Evolutionary conservation across 92 coral and sea anemone genomes (phyloP), one percentile per base, ranked within the genome.

Genomic region (Porites rus): DNA sequence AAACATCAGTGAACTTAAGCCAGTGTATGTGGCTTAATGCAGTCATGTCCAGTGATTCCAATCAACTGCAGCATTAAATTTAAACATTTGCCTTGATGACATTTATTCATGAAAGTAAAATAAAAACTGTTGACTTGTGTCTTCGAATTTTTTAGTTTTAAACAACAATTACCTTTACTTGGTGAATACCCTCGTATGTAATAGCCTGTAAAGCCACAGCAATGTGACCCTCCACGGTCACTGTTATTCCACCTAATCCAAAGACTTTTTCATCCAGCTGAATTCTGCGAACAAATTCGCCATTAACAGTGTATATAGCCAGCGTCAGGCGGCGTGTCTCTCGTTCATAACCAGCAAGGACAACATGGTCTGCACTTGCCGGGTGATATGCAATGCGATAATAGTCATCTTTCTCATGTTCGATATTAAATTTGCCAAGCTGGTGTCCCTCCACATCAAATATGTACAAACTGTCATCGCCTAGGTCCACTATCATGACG

Each of bases 281-380:
- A 56, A 56, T 56, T 14, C 61, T 56, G 11, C 61, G 61, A 10
- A 56, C 61, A 10, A 56, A 56, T 14, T 56, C 61, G 8, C 61
- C 61, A 56, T 14, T 56, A 14, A 14, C 16, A 14, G 61, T 11
- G 61, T 10, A 56, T 56, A 56, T 56, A 10, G 61, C 61, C 17
- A 56, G 13, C 61, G 13, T 56, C 61, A 56, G 66, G 66, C 20
- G 19, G 24, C 0, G 0, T 62, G 21, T 71, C 38, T 10, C 10
- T 31, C 10, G 50, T 71, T 50, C 76, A 1, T 0, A 0, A 71
- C 20, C 66, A 62, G 31, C 46, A 10, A n/a, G 50, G 76, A 71
- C 76, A 18, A 25, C 28, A 50, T 71, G 43, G 10, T 25, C 31
- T 25, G 28, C 51, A 71, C 76, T 19, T 71, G 76, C 76, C 76